Evolutionary conservation across 2,113 vertebrate species (phyloP).

Genomic region (Lepidothrix coronata): DNA sequence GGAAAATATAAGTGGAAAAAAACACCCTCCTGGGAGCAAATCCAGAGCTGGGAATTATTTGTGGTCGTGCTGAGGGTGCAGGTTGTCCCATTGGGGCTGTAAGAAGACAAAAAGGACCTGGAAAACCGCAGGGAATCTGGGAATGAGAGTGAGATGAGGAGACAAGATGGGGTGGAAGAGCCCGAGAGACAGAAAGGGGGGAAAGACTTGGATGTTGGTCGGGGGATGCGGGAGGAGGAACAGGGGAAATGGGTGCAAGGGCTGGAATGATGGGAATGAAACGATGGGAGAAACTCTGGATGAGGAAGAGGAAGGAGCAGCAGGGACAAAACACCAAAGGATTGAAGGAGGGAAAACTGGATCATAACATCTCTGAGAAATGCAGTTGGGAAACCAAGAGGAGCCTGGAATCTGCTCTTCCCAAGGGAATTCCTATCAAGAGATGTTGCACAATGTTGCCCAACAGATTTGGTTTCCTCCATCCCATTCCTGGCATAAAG

Average conservation of each 20-base stretch:
- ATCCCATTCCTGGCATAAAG: slow-evolving; percentile 1
- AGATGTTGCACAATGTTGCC: not conserved
- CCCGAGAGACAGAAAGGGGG: not conserved
- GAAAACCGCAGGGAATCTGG: not conserved
- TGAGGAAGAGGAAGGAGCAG: not conserved
- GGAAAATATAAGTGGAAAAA: not conserved
- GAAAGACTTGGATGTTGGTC: not conserved
- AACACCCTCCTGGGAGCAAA: not conserved
- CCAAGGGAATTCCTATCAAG: not conserved
- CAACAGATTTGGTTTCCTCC: not conserved
- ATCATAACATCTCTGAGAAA: not conserved
- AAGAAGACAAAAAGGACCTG: not conserved
- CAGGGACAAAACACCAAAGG: not conserved
- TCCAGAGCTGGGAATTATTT: not conserved
- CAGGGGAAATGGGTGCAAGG: not conserved
- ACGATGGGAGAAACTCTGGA: not conserved
- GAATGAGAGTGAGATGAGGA: not conserved
- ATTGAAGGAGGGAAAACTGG: not conserved
- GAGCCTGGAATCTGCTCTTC: not conserved
- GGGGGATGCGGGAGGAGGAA: not conserved
- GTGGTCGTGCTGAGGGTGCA: not conserved
- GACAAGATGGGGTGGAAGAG: not conserved
- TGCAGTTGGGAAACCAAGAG: not conserved
- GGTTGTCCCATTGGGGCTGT: not conserved
- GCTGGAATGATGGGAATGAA: not conserved